Base-by-base conservation (phyloP, 2,888 invertebrate genomes). In the Melipona beecheii region DNA sequence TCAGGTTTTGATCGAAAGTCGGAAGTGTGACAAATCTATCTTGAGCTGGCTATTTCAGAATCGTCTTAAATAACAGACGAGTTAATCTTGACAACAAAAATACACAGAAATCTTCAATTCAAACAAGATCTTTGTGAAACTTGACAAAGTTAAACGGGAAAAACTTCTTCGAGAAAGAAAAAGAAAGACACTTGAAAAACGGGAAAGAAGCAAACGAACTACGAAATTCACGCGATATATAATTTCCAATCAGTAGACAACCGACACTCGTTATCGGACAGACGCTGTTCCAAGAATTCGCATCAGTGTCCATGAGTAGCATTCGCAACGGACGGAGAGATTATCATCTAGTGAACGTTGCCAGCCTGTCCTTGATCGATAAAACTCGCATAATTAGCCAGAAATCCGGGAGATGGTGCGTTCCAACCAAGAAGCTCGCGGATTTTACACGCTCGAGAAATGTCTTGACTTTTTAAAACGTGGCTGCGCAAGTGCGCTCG, bases 391-490 rank as follows among this genome's bases (percentile, higher is more conserved):
- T 75, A 68, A 74, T 77, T 83, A 72, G 62, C 52, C 49, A 6
- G n/a, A 21, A 54, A 21, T 27, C 27, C 62, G 24, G 49, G 36
- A 58, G 73, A 76, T 65, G 81, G 27, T 49, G 11, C 73, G 76
- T 70, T 80, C 76, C 75, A 64, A 64, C 74, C 9, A 36, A 73
- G 72, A 66, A 66, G 13, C 17, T 43, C 24, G 43, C 43, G n/a
- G 43, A 70, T 69, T 83, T 83, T 75, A 85, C 81, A 74, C 82
- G 71, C 60, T 66, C 68, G 80, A 78, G 75, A 86, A 82, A 78
- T 87, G 75, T 82, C 83, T 82, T 72, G 66, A 84, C 85, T 90
- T 90, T 89, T 87, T 90, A 83, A 72, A 86, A 89, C 83, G 75
- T n/a, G 13, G 21, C 49, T 13, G 19, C 2, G 17, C 19, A 27